Base-by-base conservation (phyloP, 2,113 vertebrate genomes). In the Antidorcas marsupialis region DNA sequence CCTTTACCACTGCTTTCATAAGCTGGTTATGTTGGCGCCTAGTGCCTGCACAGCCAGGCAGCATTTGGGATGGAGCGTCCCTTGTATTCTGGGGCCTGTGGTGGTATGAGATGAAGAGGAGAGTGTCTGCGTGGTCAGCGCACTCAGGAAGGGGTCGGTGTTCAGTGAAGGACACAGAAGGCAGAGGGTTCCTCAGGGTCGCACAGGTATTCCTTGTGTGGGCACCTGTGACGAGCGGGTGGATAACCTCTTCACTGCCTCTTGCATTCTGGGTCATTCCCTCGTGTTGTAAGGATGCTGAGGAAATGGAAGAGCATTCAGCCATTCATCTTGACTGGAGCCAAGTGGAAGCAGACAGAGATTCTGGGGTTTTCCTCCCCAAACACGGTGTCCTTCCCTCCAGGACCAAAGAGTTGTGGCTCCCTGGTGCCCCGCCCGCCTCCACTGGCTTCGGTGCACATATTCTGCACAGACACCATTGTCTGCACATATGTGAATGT, bases 291-390 rank as follows among this genome's bases (percentile, higher is more conserved):
- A 57, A 8, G 90, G 78, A 74, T 95, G 84, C 84, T 81, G 57
- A 74, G 83, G 89, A 86, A 97, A 59, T 52, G 90, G 64, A 79
- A 84, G 62, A 85, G 78, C 52, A 85, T 96, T 97, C 67, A 57
- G 83, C 62, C 87, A 53, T 97, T 95, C 86, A 93, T 97, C 97
- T 59, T 43, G 89, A 84, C 86, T 67, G 95, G 81, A 97, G 60
- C 45, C 78, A 62, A 50, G 78, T 3, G 12, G 62, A 89, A 71
- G 93, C 52, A 28, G 86, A 79, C 78, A 92, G 88, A 76, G 19
- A 30, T 7, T 15, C 71, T 91, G 55, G n/a, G 39, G 7, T 94
- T 84, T 90, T 62, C 47, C 43, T 74, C 57, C 57, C 7, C 50
- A 23, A 21, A 55, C 7, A 12, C 39, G 23, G 59, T n/a, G 21